These are phyloP conservation scores for Hetaerina titia DNA, from an alignment of 2,888 invertebrate genomes.

Conservation along the genomic window DNA sequence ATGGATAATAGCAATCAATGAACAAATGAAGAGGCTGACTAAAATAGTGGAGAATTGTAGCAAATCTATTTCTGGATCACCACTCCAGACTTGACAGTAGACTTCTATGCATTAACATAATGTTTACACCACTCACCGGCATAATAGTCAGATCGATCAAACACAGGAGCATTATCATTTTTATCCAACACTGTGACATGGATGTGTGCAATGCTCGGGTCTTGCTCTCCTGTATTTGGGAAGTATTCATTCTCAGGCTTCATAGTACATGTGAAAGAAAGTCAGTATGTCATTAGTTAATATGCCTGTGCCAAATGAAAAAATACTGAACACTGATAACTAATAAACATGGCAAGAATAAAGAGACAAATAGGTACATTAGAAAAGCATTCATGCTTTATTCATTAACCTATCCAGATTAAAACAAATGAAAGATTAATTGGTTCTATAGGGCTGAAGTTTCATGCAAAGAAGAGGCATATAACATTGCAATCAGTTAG, in stretches of 20 bases:
- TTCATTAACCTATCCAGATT: too few relatives aligned
- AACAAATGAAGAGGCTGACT: too few relatives aligned
- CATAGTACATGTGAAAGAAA: conserved; percentile 38
- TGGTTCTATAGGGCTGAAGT: too few relatives aligned
- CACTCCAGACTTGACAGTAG: too few relatives aligned
- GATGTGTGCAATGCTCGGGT: conserved; percentile 86
- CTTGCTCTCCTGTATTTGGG: conserved; percentile 76
- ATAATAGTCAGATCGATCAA: conserved; percentile 83
- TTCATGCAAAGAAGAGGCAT: too few relatives aligned
- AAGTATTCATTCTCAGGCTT: conserved; percentile 70
- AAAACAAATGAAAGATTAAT: too few relatives aligned
- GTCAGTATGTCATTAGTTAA: not conserved
- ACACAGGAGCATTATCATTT: conserved; percentile 91
- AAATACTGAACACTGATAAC: too few relatives aligned
- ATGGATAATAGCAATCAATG: too few relatives aligned
- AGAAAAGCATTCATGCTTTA: not conserved
- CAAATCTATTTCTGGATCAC: too few relatives aligned
- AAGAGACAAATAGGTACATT: not conserved
- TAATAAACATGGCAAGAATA: not conserved
- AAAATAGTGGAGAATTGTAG: too few relatives aligned
- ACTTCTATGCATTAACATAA: not conserved
- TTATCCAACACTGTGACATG: conserved; percentile 87
- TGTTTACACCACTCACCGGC: conserved; percentile 79
- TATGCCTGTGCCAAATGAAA: conserved; percentile 75
- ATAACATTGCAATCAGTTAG: too few relatives aligned